Base-by-base conservation (phyloP, 2,888 invertebrate species). In the Platypus cylindrus region DNA sequence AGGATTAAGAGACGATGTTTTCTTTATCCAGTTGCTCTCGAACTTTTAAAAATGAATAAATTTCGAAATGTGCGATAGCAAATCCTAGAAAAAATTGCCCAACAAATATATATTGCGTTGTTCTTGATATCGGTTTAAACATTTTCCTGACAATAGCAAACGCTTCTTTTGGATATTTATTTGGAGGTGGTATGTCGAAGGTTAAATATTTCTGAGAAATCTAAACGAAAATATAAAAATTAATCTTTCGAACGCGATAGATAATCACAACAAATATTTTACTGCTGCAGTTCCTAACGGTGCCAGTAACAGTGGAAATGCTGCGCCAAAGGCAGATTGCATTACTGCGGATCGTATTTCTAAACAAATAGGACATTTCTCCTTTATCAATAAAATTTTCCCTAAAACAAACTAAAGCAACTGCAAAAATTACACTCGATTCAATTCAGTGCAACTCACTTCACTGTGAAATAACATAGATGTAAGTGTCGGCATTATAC, bases 271-370 rank as follows among this genome's bases (percentile, higher is more conserved):
- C 18, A 31, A 58, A 57, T n/a, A n/a, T n/a, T n/a, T 59, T 63
- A 77, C 77, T 66, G 74, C 66, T 46, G 77, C 66, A 33, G 70
- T 63, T 25, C 73, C 60, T 1, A 71, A 36, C 5, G 80, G 75
- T 2, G 70, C 68, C 27, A 79, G 46, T 1, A 76, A 22, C 45
- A 72, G 51, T 0, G 84, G 81, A 52, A 79, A 74, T 3, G 65
- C 45, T 1, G 69, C 49, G 1, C 76, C 75, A 3, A 68, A 38
- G 0, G 50, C 45, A 0, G 64, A 47, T 56, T 80, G 79, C 14
- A 74, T 45, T 1, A 60, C 55, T 2, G 68, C 64, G 16, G 79
- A 69, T 40, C 66, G 66, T 1, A 74, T 42, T 60, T 82, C 75
- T 15, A 71, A 49, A 51, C 84, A 84, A 3, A 78, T 49, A 1